Conservation (phyloP, 2,113 vertebrate species). For the Pachypanchax playfairii region DNA sequence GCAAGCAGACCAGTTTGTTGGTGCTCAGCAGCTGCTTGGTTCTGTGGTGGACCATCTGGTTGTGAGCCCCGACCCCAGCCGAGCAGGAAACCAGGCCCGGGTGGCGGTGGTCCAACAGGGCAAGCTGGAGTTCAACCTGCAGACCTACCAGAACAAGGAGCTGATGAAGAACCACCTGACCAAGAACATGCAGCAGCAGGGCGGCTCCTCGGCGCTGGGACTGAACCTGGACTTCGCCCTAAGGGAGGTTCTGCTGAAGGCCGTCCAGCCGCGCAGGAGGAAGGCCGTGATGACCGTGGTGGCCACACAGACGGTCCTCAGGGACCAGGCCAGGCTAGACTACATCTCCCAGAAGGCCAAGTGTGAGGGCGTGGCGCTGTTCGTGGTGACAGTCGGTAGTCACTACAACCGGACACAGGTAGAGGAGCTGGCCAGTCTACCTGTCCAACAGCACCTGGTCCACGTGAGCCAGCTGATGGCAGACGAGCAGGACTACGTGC, state of each 20-base stretch:
- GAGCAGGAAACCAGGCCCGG: constrained; percentile 53
- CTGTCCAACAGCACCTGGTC: constrained; percentile 83
- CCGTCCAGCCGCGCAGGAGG: constrained; percentile 59
- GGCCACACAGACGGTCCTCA: constrained; percentile 75
- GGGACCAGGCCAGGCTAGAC: constrained; percentile 77
- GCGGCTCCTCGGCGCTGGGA: constrained; percentile 76
- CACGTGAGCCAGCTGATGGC: constrained; percentile 63
- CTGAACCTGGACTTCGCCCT: constrained; percentile 80
- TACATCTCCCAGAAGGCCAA: constrained; percentile 78
- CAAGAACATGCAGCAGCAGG: constrained; percentile 64
- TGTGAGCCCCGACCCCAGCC: constrained; percentile 67
- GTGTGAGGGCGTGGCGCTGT: constrained; percentile 84
- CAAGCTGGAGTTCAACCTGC: constrained; percentile 79
- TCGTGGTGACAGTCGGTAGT: constrained; percentile 79
- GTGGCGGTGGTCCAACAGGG: constrained; percentile 83
- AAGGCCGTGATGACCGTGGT: constrained; percentile 80
- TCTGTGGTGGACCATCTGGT: constrained; percentile 80
- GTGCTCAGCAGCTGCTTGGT: constrained; percentile 79
- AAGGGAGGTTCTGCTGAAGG: constrained; percentile 75
- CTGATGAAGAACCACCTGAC: constrained; percentile 80
- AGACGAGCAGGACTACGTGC: constrained; percentile 74
- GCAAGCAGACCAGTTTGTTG: constrained; percentile 71
- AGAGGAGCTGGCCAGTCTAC: constrained; percentile 79
- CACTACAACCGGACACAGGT: constrained; percentile 67
- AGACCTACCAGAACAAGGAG: constrained; percentile 49